Base-by-base conservation (phyloP, 37 sponge, comb jelly and placozoan genomes). In the Dysidea cf. avara region DNA sequence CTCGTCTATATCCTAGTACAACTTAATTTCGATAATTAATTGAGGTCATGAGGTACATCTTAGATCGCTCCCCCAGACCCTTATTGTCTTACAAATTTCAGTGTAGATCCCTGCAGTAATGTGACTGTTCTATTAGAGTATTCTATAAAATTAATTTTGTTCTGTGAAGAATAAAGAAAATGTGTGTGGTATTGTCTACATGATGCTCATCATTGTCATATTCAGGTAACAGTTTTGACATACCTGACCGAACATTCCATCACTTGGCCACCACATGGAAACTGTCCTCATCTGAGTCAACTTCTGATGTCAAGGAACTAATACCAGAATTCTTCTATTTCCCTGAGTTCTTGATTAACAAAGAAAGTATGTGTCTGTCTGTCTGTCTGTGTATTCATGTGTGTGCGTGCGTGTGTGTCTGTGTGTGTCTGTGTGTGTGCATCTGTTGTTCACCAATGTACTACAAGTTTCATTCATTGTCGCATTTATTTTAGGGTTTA, bases 321-420 rank as follows among this genome's bases (percentile, higher is more conserved):
- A 92, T 99, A 25, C 99, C 99, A 21, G 99, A 99, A 82, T 99
- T 99, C 83, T 99, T 86, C 72, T 95, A 81, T 68, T 87, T 99
- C 17, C 96, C 99, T 18, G 99, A 99, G 55, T 86, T 99, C 73
- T 77, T 99, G 32, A n/a, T 43, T 28, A 99, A 99, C 64, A 48
- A 25, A 40, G 93, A 97, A 61, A 59, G 97, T 85, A 39, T 33
- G 90, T 68, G 1, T 49, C 12, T 25, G 11, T 29, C 35, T 74
- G 50, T 20, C 5, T 18, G 3, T 71, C 25, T 17, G 5, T 17
- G 20, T 18, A 3, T 61, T 2, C 26, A 7, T 1, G 39, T 40
- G 30, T 28, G 26, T 49, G 51, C n/a, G 30, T 32, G 31, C 21
- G 24, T 53, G 11, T 36, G 20, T 49, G 32, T 35, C 21, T n/a